Conservation (phyloP, 2,113 vertebrate species). For the Tragulus kanchil region DNA sequence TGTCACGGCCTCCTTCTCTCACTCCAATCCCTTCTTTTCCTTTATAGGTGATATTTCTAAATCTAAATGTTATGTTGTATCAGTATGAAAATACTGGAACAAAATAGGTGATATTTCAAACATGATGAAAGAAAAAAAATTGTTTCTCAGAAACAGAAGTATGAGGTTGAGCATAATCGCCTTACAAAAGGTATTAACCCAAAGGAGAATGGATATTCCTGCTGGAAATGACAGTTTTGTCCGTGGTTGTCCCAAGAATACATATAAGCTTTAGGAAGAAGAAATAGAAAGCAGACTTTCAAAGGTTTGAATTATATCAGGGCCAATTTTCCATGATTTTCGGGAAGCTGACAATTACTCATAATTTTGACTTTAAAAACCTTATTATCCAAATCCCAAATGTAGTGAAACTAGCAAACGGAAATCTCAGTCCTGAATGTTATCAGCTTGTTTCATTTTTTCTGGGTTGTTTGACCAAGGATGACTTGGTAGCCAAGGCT, state of each 20-base stretch:
- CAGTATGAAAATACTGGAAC: neutral
- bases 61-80: neutral
- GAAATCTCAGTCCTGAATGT: neutral
- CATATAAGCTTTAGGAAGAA: neutral
- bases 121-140: neutral
- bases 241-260: neutral
- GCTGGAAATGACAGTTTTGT: neutral
- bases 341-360: slow-evolving; percentile 55
- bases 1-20: neutral
- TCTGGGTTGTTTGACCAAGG: neutral
- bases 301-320: neutral
- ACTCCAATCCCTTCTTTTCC: no score
- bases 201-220: neutral
- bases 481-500: neutral
- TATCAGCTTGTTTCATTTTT: slow-evolving; percentile 6
- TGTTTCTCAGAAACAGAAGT: neutral
- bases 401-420: neutral
- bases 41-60: no score
- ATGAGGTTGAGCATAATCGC: neutral
- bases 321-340: slow-evolving; percentile 43
- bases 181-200: neutral
- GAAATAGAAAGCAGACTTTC: neutral
- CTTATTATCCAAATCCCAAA: slow-evolving; percentile 31
- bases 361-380: neutral
- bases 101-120: slow-evolving; percentile 13